Percentiles rank a stretch among this genome's conserved stretches.
Evolutionary conservation across 2,113 vertebrate species (phyloP).

Genomic region (Alexandromys fortis): DNA sequence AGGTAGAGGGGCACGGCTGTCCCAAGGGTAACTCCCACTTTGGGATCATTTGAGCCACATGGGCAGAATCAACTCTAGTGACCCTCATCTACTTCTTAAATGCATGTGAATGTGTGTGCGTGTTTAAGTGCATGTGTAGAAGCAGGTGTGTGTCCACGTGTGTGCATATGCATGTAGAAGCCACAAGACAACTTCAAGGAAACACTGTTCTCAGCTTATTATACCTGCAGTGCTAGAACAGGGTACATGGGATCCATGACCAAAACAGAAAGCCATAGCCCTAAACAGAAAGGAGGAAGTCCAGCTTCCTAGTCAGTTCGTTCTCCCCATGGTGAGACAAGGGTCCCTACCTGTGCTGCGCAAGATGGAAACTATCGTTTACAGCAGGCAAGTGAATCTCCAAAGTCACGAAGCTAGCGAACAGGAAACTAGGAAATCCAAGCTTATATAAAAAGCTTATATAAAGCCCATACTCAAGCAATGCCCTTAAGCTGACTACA

Average conservation of each 20-base stretch:
- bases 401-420: background rate
- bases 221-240: background rate
- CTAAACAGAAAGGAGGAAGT: background rate
- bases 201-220: background rate
- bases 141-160: background rate
- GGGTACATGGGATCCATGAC: too few species aligned
- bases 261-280: background rate
- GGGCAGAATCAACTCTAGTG: background rate
- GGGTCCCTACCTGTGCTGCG: background rate
- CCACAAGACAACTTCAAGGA: background rate
- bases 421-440: background rate
- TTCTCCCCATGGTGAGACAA: background rate
- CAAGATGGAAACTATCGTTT: background rate
- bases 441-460: background rate
- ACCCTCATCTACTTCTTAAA: background rate
- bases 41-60: background rate
- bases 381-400: background rate
- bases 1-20: background rate
- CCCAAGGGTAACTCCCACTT: background rate
- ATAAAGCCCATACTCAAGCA: background rate
- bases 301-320: background rate
- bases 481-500: background rate
- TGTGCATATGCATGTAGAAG: background rate
- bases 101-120: background rate
- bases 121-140: background rate